Evolutionary conservation across 2,113 vertebrate species (phyloP), one percentile per base, ranked within the genome.

Genomic region (Acinonyx jubatus): DNA sequence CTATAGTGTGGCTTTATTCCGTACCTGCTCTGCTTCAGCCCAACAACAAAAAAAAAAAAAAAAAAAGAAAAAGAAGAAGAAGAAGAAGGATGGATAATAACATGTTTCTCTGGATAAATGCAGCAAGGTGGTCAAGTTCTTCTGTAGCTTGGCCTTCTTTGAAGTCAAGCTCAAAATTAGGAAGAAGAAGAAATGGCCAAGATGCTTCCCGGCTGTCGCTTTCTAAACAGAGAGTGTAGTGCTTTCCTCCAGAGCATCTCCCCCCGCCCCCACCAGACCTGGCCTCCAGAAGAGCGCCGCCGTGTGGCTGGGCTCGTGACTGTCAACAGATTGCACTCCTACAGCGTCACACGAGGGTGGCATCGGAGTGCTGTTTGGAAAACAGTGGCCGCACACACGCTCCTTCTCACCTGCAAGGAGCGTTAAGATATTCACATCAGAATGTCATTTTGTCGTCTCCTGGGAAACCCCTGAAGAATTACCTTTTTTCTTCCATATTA

Each of bases 101-200:
- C 96, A 95, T 96, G 97, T 98, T 96, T 98, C 96, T 57, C 97
- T 97, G 97, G 89, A 86, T 97, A 94, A 97, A 98, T 87, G 80
- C 96, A 96, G 97, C 65, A 1, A 97, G 97, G 89, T 98, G 97
- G 97, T 97, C 97, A 98, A 98, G 97, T 98, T 96, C 83, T 97
- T 97, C 94, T 0, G 38, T 97, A 96, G 97, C 80, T 66, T 96
- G 81, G 93, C 96, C 90, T 98, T 61, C 69, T 98, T 99, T 99
- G 98, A 99, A 99, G 92, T 96, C 96, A 98, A 98, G 96, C 98
- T 97, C 95, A 98, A 96, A 98, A 98, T 98, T 98, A 98, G 97
- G 98, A 93, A 98, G 92, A 97, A 96, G 92, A 93, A 98, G 93
- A 97, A 98, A 98, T 97, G 83, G 84, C 94, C 82, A 92, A 97